These are phyloP conservation scores for Drosophila bipectinata DNA, from an alignment of 1,140 invertebrate species.

Conservation along the genomic window DNA sequence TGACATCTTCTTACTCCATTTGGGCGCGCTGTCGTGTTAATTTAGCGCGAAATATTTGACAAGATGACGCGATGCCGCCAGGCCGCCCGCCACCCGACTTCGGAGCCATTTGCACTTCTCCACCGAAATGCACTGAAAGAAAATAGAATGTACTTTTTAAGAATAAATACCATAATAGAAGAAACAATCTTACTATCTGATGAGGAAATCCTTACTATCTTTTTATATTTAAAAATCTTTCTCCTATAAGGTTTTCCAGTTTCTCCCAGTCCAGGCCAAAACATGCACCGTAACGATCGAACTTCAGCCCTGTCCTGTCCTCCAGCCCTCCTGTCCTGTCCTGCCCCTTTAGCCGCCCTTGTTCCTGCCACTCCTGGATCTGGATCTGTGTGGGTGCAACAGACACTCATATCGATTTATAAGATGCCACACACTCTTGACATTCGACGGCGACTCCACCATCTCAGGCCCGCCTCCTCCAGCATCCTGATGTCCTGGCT, in stretches of 20 bases:
- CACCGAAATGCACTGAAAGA: slow-evolving; percentile 1
- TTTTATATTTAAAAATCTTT: too few relatives aligned
- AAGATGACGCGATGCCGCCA: slow-evolving; percentile 72
- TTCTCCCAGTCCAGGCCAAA: slow-evolving; percentile 7
- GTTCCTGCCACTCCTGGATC: slow-evolving; percentile 3
- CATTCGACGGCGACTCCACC: slow-evolving; percentile 59
- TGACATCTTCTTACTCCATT: slow-evolving; percentile 79
- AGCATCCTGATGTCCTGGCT: slow-evolving; percentile 15
- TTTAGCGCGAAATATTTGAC: slow-evolving; percentile 81
- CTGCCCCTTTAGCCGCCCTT: not conserved
- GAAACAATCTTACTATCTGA: too few relatives aligned
- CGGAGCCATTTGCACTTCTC: slow-evolving; percentile 15
- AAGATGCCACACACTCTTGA: slow-evolving; percentile 67
- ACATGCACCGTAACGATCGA: slow-evolving; percentile 62
- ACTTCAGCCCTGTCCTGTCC: slow-evolving; percentile 22
- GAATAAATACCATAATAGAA: not conserved
- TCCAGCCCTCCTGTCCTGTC: not conserved
- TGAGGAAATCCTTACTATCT: too few relatives aligned
- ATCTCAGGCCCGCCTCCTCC: not conserved
- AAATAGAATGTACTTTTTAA: not conserved
- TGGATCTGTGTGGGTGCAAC: slow-evolving; percentile 50
- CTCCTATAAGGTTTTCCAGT: not conserved
- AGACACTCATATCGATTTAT: slow-evolving; percentile 80
- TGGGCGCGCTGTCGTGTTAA: slow-evolving; percentile 79
- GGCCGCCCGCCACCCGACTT: slow-evolving; percentile 13